Evolutionary conservation across 2,113 vertebrate species (phyloP).

Genomic region (Boulengeromyrus knoepffleri): DNA sequence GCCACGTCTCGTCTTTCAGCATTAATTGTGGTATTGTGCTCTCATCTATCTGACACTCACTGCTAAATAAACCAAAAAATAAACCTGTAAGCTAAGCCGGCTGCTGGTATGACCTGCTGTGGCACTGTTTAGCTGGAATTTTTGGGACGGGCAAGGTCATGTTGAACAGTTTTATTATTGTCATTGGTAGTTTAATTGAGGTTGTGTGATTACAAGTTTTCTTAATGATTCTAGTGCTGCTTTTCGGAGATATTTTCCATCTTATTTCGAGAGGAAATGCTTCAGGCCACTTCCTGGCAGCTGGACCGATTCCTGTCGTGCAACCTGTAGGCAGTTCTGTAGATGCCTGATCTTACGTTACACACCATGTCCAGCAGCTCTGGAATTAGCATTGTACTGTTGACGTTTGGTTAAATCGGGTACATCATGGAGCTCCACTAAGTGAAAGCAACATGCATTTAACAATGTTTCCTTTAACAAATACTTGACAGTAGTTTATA

Average conservation of each 20-base stretch:
- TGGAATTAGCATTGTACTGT: background rate
- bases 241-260: background rate
- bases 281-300: background rate
- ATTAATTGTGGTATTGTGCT: background rate
- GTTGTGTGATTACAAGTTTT: background rate
- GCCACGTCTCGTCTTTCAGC: background rate
- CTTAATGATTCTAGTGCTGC: background rate
- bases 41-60: background rate
- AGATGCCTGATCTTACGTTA: background rate
- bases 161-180: background rate
- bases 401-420: background rate
- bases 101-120: background rate
- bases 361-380: background rate
- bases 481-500: constrained; percentile 33
- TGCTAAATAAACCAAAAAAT: background rate
- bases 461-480: background rate
- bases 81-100: background rate
- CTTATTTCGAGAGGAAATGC: background rate
- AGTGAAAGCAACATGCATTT: background rate
- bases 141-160: background rate
- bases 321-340: background rate
- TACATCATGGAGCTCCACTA: background rate
- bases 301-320: background rate
- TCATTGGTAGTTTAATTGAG: background rate
- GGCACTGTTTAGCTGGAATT: background rate